Evolutionary conservation across 1,140 invertebrate genomes (phyloP), one percentile per base, ranked within the genome.

Genomic region (Drosophila pseudoananassae): DNA sequence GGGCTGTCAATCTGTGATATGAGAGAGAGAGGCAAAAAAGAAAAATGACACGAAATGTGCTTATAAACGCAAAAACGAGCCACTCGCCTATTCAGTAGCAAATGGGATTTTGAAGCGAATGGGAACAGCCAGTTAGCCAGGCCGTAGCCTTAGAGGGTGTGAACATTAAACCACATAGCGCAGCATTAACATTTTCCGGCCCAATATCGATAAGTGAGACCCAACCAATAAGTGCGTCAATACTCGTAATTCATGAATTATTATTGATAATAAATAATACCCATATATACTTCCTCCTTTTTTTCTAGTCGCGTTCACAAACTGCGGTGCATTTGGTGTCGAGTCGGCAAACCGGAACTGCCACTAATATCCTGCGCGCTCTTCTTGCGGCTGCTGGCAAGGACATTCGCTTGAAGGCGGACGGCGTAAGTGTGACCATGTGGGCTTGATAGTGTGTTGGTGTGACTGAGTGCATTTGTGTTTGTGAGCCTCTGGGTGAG

Each of bases 241-340:
- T 43, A 61, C 51, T 14, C 40, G 40, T 43, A 43, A 17, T 33
- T 12, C 14, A 31, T 3, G 25, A n/a, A 15, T 10, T 46, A 20
- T 10, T 9, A 29, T 46, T 15, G 15, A 12, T 15, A 8, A 52
- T 5, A 15, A 12, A 49, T 15, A 14, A 45, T 49, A 65, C 33
- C 17, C 50, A 64, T 65, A 36, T 50, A 36, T 15, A 17, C 40
- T 43, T 31, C 6, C 15, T 31, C 0, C 8, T 47, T 52, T 9
- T 66, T 8, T 76, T 84, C 7, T 72, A 87, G 83, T 87, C 83
- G 46, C 94, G 94, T 49, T 94, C 97, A 88, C 97, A 98, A 91
- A 97, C 97, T 3, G 96, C 97, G 8, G 95, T 99, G 5, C 98
- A 99, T 92, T 92, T 99, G 91, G 97, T 98, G 29, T 97, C 97